Evolutionary conservation across 2,113 vertebrate species (phyloP).

Genomic region (Chinchilla lanigera): DNA sequence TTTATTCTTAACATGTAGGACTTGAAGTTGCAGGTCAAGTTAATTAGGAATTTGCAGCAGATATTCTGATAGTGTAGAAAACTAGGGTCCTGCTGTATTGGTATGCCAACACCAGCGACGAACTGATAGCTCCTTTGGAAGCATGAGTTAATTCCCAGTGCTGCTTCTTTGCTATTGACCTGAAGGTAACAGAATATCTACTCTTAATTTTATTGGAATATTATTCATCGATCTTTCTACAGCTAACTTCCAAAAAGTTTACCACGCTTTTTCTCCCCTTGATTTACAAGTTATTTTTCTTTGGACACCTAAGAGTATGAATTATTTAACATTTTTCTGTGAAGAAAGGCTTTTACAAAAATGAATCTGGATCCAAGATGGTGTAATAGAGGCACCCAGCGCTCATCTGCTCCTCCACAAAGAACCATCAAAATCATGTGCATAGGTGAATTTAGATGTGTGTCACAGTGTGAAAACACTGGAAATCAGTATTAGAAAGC

Average conservation of each 20-base stretch:
- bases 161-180: not conserved
- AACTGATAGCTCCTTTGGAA: not conserved
- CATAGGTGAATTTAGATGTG: not conserved
- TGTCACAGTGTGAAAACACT: not conserved
- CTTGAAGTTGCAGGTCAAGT: not conserved
- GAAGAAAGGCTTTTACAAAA: not conserved
- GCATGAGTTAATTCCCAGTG: not conserved
- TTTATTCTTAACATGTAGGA: not conserved
- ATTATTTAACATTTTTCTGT: not conserved
- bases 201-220: not conserved
- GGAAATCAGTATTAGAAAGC: not conserved
- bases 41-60: not conserved
- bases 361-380: not conserved
- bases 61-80: accelerated
- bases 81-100: not conserved
- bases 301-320: not conserved
- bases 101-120: accelerated
- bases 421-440: not conserved
- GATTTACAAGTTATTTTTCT: not conserved
- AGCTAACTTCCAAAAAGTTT: not conserved
- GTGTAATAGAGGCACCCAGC: not conserved
- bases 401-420: not conserved
- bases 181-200: not conserved
- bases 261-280: not conserved
- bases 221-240: not conserved